Percentiles rank a stretch among this genome's conserved stretches.
Evolutionary conservation across 2,113 vertebrate genomes (phyloP).

Genomic region (Triplophysa tibetana): DNA sequence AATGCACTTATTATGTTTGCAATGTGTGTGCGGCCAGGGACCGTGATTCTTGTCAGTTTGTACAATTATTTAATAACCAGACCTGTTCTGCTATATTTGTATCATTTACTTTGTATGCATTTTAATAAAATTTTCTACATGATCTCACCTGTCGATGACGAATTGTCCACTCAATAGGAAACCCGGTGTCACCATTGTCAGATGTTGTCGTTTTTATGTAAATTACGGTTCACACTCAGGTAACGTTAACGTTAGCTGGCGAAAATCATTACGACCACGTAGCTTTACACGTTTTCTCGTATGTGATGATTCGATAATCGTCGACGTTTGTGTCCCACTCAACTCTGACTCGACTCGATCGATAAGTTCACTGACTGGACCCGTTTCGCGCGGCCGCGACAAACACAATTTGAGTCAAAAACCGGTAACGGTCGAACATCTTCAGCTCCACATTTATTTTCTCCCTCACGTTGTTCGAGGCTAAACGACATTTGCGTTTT

Average conservation of each 20-base stretch:
- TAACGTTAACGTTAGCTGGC: not conserved
- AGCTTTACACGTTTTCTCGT: not conserved
- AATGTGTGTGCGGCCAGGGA: not conserved
- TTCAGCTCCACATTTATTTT: not conserved
- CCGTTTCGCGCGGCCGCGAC: not conserved
- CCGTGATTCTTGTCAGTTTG: constrained; percentile 30
- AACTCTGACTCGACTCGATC: not conserved
- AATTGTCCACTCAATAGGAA: too few species aligned
- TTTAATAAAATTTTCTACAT: constrained; percentile 50
- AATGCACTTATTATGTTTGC: not conserved
- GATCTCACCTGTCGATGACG: too few species aligned
- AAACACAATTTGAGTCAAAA: not conserved
- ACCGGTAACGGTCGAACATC: not conserved
- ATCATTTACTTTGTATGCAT: constrained; percentile 39
- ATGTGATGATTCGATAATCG: not conserved
- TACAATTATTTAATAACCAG: constrained; percentile 17
- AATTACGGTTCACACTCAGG: not conserved
- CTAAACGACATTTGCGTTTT: not conserved
- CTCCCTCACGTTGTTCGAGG: not conserved
- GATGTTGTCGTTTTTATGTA: too few species aligned
- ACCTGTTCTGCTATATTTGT: constrained; percentile 30
- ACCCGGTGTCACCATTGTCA: too few species aligned
- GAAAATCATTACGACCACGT: not conserved
- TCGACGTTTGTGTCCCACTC: not conserved
- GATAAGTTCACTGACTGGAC: not conserved